Base-by-base conservation (phyloP, 1,140 invertebrate genomes). In the Agraylea sexmaculata region DNA sequence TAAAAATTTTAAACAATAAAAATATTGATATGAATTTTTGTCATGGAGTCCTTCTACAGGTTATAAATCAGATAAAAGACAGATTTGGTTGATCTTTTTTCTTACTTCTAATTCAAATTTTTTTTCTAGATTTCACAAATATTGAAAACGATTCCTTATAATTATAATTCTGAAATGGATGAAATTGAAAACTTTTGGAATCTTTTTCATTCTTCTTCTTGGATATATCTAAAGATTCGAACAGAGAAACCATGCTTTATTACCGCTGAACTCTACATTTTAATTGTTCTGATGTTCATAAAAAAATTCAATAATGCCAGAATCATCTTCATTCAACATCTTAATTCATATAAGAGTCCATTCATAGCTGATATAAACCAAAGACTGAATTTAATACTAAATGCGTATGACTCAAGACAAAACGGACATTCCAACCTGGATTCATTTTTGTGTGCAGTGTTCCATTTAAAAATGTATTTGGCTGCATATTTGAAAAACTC, bases 41-140 rank as follows among this genome's bases (percentile, higher is more conserved):
- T 16, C 68, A 70, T 47, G 68, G 68, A 12, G 44, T 64, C 20
- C 44, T 66, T 7, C 51, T 69, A 11, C 66, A 69, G 53, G 60
- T 68, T 22, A 30, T 16, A 42, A 32, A 29, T 25, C 31, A 19
- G 21, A 19, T 35, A 29, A 17, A 30, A 7, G 12, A 36, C 10
- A 6, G 13, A 36, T 36, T 19, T 36, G 10, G 10, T 17, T 36
- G 12, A 36, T 36, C 21, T 19, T 10, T 6, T 36, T 20, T 11
- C 6, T 7, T 36, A 36, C 19, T 16, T 19, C 19, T 36, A 18
- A 17, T 36, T 7, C 13, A 36, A 15, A 36, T 11, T 7, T 40
- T 44, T 10, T 21, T 44, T 44, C 34, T 22, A 49, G 47, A 8
- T 49, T 15, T 40, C 43, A 31, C 32, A 37, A 35, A 16, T 49